Evolutionary conservation across 2,888 invertebrate genomes (phyloP), one percentile per base, ranked within the genome.

Genomic region (Rhabditoides inermis): DNA sequence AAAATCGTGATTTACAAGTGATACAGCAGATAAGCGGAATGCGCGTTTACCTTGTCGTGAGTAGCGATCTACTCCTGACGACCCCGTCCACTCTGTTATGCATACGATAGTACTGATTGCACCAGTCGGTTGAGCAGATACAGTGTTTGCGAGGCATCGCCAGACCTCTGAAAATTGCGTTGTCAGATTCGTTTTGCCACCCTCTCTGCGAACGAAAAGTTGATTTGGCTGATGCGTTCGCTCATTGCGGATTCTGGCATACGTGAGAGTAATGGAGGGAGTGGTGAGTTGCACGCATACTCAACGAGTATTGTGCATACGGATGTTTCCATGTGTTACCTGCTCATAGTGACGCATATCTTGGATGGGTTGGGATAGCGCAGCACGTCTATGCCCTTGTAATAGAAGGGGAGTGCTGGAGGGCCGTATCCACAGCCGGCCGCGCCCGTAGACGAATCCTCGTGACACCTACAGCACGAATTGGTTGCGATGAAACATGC

Each of bases 391-490:
- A 66, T 64, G 1, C 69, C 68, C 45, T 68, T 60, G 52, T 69
- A 72, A 54, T 67, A 73, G 49, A 66, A 75, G 12, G 74, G 74
- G 3, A 74, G 60, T 0, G 72, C 63, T 2, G 74, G 74, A 3
- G 74, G 74, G 1, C 74, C 74, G 47, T 61, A 73, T 2, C 74
- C 74, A 41, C 73, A 74, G 2, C 73, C 72, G 6, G 72, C 51
- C 3, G 65, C 69, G 1, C 74, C 73, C 0, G 68, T 65, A 3
- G 59, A 57, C 25, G 61, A 55, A 47, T 72, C 72, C 45, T 75
- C 72, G 45, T 73, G 68, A 49, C 74, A 74, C 71, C 71, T 58
- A 20, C 26, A 49, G 22, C 23, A 23, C 23, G n/a, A n/a, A 42
- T n/a, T n/a, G n/a, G n/a, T n/a, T n/a, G n/a, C n/a, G n/a, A n/a